A percentile compares a stretch with the other conserved stretches of the same genome.
Evolutionary conservation across 2,888 invertebrate species (phyloP).

Genomic region (Myopa tessellatipennis): DNA sequence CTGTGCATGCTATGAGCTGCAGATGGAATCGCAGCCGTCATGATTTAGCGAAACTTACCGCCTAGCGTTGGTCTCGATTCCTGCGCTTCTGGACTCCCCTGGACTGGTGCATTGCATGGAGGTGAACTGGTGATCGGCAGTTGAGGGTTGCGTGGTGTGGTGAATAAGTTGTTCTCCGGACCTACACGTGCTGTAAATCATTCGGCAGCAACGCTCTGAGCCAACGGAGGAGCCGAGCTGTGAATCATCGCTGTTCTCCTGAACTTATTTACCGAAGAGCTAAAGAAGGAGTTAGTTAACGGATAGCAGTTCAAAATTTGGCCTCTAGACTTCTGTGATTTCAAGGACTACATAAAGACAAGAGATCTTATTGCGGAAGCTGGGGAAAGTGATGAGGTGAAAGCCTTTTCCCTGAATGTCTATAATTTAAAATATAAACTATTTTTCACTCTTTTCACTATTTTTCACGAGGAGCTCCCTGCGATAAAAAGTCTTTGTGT

Average conservation of each 20-base stretch:
- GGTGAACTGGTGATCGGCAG: conserved; percentile 16
- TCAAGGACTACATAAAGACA: not conserved
- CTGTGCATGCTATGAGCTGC: not conserved
- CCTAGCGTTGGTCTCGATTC: not conserved
- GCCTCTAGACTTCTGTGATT: not conserved
- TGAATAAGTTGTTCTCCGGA: not conserved
- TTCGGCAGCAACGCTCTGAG: not conserved
- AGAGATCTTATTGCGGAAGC: too few relatives aligned
- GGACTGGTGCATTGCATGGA: not conserved
- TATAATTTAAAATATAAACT: too few relatives aligned
- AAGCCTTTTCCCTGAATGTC: too few relatives aligned
- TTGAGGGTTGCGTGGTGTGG: conserved; percentile 33
- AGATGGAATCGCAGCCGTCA: conserved; percentile 12
- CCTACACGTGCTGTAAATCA: too few relatives aligned
- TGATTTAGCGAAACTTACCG: conserved; percentile 24
- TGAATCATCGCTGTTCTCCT: conserved; percentile 36
- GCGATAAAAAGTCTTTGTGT: too few relatives aligned
- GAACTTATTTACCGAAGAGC: not conserved
- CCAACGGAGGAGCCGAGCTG: conserved; percentile 3
- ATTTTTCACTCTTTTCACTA: too few relatives aligned
- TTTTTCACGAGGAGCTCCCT: too few relatives aligned
- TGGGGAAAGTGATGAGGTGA: too few relatives aligned
- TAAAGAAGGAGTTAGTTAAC: not conserved
- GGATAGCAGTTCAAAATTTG: not conserved
- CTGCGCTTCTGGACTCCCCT: not conserved